These are phyloP conservation scores for Aphelocoma californica DNA, from an alignment of 2,797 vertebrate species.

Conservation along the genomic window DNA sequence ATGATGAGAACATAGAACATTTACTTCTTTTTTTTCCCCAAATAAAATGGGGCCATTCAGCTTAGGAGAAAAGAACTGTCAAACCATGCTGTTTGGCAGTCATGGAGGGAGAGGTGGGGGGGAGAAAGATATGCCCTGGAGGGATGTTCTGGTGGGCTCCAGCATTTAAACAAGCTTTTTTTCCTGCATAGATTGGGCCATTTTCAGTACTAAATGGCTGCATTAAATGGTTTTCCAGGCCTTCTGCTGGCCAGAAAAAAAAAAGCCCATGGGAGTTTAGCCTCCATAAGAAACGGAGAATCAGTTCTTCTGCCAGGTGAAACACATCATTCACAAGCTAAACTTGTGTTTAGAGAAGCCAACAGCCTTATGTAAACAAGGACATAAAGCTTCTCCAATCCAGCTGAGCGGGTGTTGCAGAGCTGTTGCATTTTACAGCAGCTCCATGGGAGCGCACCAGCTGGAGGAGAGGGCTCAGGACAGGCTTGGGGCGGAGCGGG, in stretches of 20 bases:
- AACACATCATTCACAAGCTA: neutral
- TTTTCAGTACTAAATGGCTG: neutral
- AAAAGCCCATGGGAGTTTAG: neutral
- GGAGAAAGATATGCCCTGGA: too few relatives aligned
- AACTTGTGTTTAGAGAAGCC: neutral
- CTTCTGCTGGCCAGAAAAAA: neutral
- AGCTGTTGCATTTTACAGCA: neutral
- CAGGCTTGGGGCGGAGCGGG: accelerated
- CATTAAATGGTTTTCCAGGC: neutral
- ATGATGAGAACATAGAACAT: neutral
- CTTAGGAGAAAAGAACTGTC: neutral
- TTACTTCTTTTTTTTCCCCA: neutral
- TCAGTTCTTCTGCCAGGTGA: neutral
- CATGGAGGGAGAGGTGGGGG: neutral
- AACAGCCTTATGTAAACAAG: neutral
- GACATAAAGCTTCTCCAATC: neutral
- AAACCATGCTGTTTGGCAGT: too few relatives aligned
- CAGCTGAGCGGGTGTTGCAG: neutral
- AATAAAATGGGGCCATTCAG: neutral
- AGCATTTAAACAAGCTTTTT: neutral
- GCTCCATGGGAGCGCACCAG: neutral
- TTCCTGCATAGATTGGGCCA: neutral
- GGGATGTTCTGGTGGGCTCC: neutral
- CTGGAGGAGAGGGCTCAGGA: neutral
- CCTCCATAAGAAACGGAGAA: neutral